Evolutionary conservation across 2,797 vertebrate species (phyloP).

Genomic region (Myiothlypis coronata): DNA sequence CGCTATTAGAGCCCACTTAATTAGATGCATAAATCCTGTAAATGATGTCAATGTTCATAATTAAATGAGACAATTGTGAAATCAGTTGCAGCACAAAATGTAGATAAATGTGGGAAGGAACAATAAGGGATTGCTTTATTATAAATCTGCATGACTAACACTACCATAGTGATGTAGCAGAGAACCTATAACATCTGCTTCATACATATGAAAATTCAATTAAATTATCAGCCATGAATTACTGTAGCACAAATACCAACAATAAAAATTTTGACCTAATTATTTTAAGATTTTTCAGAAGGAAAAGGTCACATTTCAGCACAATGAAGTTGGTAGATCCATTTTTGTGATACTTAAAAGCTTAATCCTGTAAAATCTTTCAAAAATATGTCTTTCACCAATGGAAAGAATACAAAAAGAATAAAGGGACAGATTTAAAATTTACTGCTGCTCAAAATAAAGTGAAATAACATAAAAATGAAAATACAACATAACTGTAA

Average conservation of each 20-base stretch:
- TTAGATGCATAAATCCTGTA: conserved; percentile 66
- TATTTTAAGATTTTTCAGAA: conserved; percentile 60
- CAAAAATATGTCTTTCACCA: not conserved
- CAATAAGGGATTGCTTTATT: conserved; percentile 18
- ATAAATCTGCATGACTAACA: conserved; percentile 67
- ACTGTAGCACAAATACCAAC: conserved; percentile 64
- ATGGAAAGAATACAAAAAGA: not conserved
- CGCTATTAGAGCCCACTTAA: conserved; percentile 54
- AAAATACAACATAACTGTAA: not conserved
- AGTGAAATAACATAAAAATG: not conserved
- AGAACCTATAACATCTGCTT: conserved; percentile 67
- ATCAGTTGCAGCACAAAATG: conserved; percentile 48
- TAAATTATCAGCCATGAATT: conserved; percentile 70
- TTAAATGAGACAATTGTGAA: conserved; percentile 68
- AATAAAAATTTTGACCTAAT: conserved; percentile 66
- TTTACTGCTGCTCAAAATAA: not conserved
- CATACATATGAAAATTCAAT: conserved; percentile 75
- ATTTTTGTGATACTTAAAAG: conserved; percentile 18
- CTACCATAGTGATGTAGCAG: conserved; percentile 35
- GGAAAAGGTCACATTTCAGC: conserved; percentile 52
- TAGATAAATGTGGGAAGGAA: conserved; percentile 61
- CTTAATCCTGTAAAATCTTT: not conserved
- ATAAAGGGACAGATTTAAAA: not conserved
- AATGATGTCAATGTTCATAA: conserved; percentile 66
- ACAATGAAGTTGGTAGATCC: not conserved